Evolutionary conservation across 2,797 vertebrate genomes (phyloP).

Genomic region (Semotilus atromaculatus): DNA sequence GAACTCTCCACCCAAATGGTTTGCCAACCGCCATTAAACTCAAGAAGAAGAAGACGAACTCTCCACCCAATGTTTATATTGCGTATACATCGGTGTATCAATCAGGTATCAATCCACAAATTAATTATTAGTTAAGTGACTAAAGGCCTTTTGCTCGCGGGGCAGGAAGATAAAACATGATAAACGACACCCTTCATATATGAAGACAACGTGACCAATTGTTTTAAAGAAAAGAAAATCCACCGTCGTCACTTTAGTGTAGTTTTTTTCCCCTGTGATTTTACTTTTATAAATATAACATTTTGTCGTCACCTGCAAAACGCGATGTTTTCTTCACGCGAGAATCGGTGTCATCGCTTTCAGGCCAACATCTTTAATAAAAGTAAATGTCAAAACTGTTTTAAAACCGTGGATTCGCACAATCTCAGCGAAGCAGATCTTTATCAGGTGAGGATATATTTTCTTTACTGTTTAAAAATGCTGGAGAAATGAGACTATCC

Average conservation of each 20-base stretch:
- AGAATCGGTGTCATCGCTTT: slow-evolving; percentile 53
- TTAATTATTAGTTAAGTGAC: too few species aligned
- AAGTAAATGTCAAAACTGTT: slow-evolving; percentile 56
- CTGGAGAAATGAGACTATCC: neutral
- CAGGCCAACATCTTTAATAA: slow-evolving; percentile 56
- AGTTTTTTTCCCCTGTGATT: neutral
- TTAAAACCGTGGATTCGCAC: slow-evolving; percentile 44
- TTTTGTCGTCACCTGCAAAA: neutral
- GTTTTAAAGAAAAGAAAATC: neutral
- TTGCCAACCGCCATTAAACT: too few species aligned
- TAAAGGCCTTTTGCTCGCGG: neutral
- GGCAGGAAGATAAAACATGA: neutral
- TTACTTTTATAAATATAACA: neutral
- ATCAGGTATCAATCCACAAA: neutral
- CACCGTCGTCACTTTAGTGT: neutral
- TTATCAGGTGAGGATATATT: slow-evolving; percentile 5
- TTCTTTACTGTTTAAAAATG: neutral
- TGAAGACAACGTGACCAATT: neutral
- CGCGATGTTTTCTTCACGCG: slow-evolving; percentile 24
- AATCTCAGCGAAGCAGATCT: slow-evolving; percentile 32
- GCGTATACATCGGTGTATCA: neutral
- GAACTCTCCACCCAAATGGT: neutral
- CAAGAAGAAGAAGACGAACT: too few species aligned
- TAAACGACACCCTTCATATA: neutral
- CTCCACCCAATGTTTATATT: neutral